Evolutionary conservation across 2,888 invertebrate genomes (phyloP), one percentile per base, ranked within the genome.

Genomic region (Dyspetes luteomarginatus): DNA sequence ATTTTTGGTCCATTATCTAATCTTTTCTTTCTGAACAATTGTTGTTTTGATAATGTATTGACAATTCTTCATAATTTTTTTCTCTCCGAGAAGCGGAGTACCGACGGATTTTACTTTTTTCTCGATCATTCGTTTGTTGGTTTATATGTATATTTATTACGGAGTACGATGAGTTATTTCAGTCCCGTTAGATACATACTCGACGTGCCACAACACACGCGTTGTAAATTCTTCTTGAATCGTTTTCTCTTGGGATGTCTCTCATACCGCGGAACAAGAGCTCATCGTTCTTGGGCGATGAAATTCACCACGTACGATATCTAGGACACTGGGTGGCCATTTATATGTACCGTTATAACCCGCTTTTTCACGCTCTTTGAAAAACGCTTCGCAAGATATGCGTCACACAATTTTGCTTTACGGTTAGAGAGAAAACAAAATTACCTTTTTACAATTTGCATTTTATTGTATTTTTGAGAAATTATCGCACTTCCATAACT

Each of bases 291-390:
- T 30, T 1, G 24, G 5, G 50, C 58, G 50, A 60, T 52, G 58
- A 72, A 64, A 55, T 52, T 52, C 43, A 65, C 41, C 68, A 75
- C 78, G 82, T 74, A 77, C 76, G 78, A 87, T 88, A 91, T 91
- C 88, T 91, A 88, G 91, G 90, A 90, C 91, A 90, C 88, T 88
- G 87, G 87, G 88, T 90, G 86, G 88, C 85, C 88, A 91, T 88
- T 89, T 87, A 86, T 90, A 89, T 89, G 86, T 85, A 91, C 91
- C 91, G 91, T 91, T 91, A 91, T 88, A 89, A 89, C 87, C 88
- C 86, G 86, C 86, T 89, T 88, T 84, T 86, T 89, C 86, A 36
- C 43, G 68, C 74, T 58, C 77, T 19, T 68, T 56, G 52, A 41
- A 36, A 24, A 36, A 15, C 41, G 9, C 58, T 19, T 28, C 28